A percentile compares a stretch with the other conserved stretches of the same genome.
Evolutionary conservation across 2,113 vertebrate genomes (phyloP).

Genomic region (Nestor notabilis): DNA sequence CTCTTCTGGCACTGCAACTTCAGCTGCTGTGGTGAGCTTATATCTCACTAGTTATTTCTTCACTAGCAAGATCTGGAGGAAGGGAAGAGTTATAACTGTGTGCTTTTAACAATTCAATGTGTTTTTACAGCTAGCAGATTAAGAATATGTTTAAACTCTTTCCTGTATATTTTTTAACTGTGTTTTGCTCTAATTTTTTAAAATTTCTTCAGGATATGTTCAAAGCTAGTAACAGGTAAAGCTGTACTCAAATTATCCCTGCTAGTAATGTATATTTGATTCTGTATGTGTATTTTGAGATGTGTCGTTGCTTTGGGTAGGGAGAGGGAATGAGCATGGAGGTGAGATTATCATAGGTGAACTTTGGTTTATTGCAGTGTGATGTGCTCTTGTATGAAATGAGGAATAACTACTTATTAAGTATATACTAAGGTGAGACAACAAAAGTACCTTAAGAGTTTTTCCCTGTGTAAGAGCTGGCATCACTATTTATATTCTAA

Average conservation of each 20-base stretch:
- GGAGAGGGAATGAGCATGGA: background rate
- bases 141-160: background rate
- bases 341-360: background rate
- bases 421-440: background rate
- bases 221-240: background rate
- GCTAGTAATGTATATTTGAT: background rate
- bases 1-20: background rate
- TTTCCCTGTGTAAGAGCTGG: background rate
- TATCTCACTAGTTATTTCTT: background rate
- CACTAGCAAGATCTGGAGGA: background rate
- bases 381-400: background rate
- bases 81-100: background rate
- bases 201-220: background rate
- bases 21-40: background rate
- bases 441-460: background rate
- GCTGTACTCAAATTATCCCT: background rate
- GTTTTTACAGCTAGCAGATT: background rate
- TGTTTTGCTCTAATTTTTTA: background rate
- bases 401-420: background rate
- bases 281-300: background rate
- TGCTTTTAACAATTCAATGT: background rate
- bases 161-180: accelerated
- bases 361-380: background rate
- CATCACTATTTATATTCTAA: background rate
- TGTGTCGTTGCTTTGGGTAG: background rate